These are phyloP conservation scores for Sialia sialis DNA, from an alignment of 2,113 vertebrate genomes.

Conservation along the genomic window DNA sequence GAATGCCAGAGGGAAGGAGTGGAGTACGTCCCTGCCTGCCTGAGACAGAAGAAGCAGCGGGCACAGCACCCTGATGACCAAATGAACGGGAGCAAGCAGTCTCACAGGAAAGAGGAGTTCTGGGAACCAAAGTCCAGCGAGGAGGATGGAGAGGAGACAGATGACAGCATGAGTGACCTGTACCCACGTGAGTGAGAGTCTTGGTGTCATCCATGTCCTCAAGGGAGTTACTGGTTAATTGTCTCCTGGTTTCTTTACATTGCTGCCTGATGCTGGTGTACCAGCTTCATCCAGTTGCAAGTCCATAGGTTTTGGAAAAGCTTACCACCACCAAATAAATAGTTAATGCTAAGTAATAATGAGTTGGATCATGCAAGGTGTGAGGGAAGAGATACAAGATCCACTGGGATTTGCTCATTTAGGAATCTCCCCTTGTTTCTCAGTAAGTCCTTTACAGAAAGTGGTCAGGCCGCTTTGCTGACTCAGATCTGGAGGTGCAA, in stretches of 20 bases:
- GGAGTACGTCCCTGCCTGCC: conserved; percentile 79
- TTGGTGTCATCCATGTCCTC: background rate
- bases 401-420: background rate
- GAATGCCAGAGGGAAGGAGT: conserved; percentile 80
- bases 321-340: background rate
- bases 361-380: background rate
- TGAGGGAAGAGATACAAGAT: background rate
- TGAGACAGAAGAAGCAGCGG: conserved; percentile 66
- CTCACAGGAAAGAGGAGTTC: background rate
- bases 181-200: conserved; percentile 81
- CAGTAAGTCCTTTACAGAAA: background rate
- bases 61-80: background rate
- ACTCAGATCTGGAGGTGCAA: background rate
- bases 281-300: rapidly evolving
- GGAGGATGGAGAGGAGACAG: conserved; percentile 73
- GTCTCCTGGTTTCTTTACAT: background rate
- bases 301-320: background rate
- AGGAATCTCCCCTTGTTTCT: background rate
- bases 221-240: background rate
- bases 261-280: background rate
- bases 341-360: background rate
- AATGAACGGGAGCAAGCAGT: background rate
- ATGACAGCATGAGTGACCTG: conserved; percentile 93
- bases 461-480: rapidly evolving
- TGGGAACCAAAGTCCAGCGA: conserved; percentile 78